These are phyloP conservation scores for Pyrrhosoma nymphula DNA, from an alignment of 2,888 invertebrate genomes.

Conservation along the genomic window DNA sequence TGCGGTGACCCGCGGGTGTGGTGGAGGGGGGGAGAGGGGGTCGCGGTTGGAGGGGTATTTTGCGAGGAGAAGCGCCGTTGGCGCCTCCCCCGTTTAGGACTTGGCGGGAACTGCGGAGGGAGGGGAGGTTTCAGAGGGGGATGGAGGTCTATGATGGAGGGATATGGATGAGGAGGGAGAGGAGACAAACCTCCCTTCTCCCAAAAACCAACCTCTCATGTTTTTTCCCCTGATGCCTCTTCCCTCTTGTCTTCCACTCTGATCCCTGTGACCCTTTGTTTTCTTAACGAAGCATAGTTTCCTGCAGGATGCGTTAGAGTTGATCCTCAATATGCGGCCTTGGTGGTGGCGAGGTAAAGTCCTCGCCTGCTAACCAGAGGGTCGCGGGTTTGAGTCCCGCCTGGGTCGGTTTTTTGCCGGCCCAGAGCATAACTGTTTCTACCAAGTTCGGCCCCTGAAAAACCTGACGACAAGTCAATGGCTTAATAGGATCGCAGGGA, in stretches of 20 bases:
- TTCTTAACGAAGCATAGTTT: no score
- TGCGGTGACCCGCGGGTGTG: conserved; percentile 44
- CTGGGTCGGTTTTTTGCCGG: no score
- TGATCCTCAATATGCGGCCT: no score
- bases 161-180: background rate
- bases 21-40: background rate
- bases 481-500: no score
- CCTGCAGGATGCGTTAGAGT: no score
- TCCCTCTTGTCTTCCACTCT: background rate
- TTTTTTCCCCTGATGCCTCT: background rate
- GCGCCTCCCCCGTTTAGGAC: background rate
- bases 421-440: no score
- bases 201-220: background rate
- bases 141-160: background rate
- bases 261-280: background rate
- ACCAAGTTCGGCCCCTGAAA: no score
- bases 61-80: background rate
- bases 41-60: background rate
- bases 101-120: background rate
- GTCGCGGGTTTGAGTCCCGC: no score
- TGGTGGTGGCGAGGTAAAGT: no score
- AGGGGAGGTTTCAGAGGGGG: background rate
- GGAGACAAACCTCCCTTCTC: background rate
- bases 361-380: no score
- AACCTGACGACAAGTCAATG: no score